A percentile compares a stretch with the other conserved stretches of the same genome.
Evolutionary conservation across 1,140 invertebrate species (phyloP).

Genomic region (Pseudoatta argentina): DNA sequence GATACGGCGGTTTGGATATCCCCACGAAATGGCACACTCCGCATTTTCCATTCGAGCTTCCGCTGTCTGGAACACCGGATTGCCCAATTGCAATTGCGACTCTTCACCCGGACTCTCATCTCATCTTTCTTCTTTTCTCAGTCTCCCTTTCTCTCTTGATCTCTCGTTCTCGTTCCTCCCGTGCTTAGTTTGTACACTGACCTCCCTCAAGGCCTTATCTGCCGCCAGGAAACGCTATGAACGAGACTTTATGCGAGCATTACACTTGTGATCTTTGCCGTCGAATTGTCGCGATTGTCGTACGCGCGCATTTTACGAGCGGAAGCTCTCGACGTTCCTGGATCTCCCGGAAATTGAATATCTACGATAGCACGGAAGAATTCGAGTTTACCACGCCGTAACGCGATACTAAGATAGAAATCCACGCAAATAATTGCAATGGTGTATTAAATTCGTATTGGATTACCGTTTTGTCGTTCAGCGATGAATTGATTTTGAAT

Average conservation of each 20-base stretch:
- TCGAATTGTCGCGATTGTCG: slow-evolving; percentile 58
- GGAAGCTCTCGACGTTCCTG: slow-evolving; percentile 7
- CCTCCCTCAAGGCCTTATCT: slow-evolving; percentile 77
- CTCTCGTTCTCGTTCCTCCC: slow-evolving; percentile 3
- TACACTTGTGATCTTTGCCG: slow-evolving; percentile 42
- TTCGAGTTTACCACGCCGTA: slow-evolving; percentile 44
- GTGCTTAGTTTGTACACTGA: slow-evolving; percentile 69
- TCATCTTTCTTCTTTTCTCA: background rate
- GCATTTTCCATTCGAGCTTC: slow-evolving; percentile 47
- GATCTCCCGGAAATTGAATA: slow-evolving; percentile 28
- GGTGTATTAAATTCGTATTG: background rate
- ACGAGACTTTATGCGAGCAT: slow-evolving; percentile 42
- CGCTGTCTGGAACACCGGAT: slow-evolving; percentile 48
- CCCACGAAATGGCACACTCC: slow-evolving; percentile 63
- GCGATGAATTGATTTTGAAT: background rate
- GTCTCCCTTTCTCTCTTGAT: slow-evolving; percentile 16
- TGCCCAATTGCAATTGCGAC: slow-evolving; percentile 54
- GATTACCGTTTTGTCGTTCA: background rate
- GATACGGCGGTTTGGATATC: slow-evolving; percentile 66
- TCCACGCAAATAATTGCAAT: slow-evolving; percentile 39
- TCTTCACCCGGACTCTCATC: slow-evolving; percentile 17
- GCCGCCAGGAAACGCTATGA: slow-evolving; percentile 49
- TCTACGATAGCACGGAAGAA: slow-evolving; percentile 28
- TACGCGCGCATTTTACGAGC: slow-evolving; percentile 52
- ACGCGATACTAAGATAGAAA: slow-evolving; percentile 51